Evolutionary conservation across 92 coral and sea anemone species (phyloP), one percentile per base, ranked within the genome.

Genomic region (Zoanthus solanderi): DNA sequence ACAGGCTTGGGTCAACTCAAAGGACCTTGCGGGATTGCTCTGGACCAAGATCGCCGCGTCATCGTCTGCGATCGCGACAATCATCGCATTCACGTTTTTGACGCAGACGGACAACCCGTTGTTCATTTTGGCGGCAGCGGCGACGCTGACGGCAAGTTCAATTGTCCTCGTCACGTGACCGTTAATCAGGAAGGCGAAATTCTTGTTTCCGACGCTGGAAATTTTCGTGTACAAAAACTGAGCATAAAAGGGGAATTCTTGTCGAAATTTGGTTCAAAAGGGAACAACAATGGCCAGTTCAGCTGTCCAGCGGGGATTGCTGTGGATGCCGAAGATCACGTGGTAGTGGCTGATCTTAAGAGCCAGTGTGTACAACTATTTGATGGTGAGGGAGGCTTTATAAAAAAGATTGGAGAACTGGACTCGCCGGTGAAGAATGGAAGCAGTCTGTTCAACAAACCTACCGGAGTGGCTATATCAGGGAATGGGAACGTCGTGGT

Each of bases 271-370:
- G 98, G 96, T 10, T 94, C 88, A 79, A 94, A 94, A 52, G 98
- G 98, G 14, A 84, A 46, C 47, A 90, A 84, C 71, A 84, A 86
- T 28, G 98, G 98, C 6, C 97, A 95, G 89, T 89, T 97, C 42
- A 89, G 88, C 79, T 93, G 98, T 61, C 99, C 99, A 0, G 96
- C 98, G 52, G 99, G 99, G 18, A 79, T 97, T 45, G 96, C 95
- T 5, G 92, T 93, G 10, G 98, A 96, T 78, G 89, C 96, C 13
- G 94, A 92, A 84, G 94, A 96, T 8, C 97, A 93, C 74, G 89
- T 96, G 44, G 95, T 87, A 23, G 97, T 96, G 2, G 99, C 98
- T 6, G 99, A 96, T 88, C 84, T 94, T 68, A 94, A 94, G 90
- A 94, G 89, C 75, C 82, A 91, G 66, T 91, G 78, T 68, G 93